Conservation (phyloP, 2,888 invertebrate genomes). For the Cremastobaeus sp. region DNA sequence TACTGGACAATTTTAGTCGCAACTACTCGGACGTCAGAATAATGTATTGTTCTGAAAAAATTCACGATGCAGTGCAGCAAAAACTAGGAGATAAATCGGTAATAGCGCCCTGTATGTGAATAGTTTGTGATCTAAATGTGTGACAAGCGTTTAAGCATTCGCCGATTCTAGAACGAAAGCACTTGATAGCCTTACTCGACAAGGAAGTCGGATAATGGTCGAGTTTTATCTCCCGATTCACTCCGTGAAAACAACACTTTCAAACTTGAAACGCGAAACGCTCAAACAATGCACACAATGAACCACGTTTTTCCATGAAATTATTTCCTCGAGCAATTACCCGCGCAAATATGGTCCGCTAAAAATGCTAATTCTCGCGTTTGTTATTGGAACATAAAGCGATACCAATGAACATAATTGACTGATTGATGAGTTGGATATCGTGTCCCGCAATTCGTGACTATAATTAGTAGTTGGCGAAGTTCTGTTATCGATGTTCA, state of each 20-base stretch:
- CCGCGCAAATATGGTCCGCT: not conserved
- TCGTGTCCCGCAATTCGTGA: not conserved
- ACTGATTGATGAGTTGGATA: slow-evolving; percentile 13
- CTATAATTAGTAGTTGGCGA: slow-evolving; percentile 9
- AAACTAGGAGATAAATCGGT: no score
- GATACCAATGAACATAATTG: slow-evolving; percentile 7
- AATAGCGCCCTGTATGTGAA: no score
- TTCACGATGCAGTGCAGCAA: no score
- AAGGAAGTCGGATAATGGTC: slow-evolving; percentile 3
- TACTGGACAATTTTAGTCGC: no score
- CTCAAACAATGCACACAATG: no score
- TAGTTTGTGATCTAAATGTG: no score
- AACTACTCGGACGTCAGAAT: no score
- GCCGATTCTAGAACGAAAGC: slow-evolving; percentile 8
- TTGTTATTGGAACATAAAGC: not conserved
- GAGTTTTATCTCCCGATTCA: slow-evolving; percentile 10
- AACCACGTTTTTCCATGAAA: slow-evolving; percentile 5
- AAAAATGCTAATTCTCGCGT: no score
- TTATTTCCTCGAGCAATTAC: not conserved
- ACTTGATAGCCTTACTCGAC: slow-evolving; percentile 4
- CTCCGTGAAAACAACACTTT: no score
- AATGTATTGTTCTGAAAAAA: no score
- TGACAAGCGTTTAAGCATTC: slow-evolving; percentile 14
- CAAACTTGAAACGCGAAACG: no score
- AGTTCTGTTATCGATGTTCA: no score